Conservation (phyloP, 2,888 invertebrate genomes). For the Sericinus montela region DNA sequence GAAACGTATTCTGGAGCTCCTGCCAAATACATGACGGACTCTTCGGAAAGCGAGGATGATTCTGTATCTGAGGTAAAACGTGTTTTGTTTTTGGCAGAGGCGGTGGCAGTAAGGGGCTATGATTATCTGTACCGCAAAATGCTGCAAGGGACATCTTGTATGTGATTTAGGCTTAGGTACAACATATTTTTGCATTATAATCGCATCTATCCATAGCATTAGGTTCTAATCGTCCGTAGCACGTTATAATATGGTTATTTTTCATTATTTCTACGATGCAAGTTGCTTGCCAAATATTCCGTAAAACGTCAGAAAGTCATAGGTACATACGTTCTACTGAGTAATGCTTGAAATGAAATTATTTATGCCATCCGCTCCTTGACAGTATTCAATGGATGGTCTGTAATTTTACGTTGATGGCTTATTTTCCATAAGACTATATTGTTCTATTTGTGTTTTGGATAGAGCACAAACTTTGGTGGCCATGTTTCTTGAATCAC, state of each 20-base stretch:
- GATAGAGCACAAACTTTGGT: slow-evolving; percentile 58
- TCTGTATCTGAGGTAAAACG: slow-evolving; percentile 95
- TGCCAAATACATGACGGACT: slow-evolving; percentile 94
- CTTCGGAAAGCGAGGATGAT: slow-evolving; percentile 97
- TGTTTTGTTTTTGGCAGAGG: slow-evolving; percentile 77
- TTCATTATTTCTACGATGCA: slow-evolving; percentile 63
- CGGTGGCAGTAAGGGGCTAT: slow-evolving; percentile 76
- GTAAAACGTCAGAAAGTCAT: slow-evolving; percentile 79
- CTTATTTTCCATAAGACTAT: slow-evolving; percentile 51
- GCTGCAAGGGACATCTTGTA: slow-evolving; percentile 85
- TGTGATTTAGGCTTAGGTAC: slow-evolving; percentile 62
- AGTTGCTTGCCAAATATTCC: slow-evolving; percentile 77
- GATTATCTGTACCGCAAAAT: slow-evolving; percentile 81
- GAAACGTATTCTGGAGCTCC: slow-evolving; percentile 92
- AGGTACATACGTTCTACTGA: slow-evolving; percentile 75
- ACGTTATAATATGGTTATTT: slow-evolving; percentile 49
- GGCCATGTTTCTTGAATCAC: slow-evolving; percentile 77
- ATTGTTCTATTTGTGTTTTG: slow-evolving; percentile 73
- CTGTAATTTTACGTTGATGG: slow-evolving; percentile 52
- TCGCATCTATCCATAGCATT: slow-evolving; percentile 41
- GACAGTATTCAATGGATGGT: slow-evolving; percentile 62
- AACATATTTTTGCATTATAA: slow-evolving; percentile 52
- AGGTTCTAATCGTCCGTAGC: slow-evolving; percentile 47
- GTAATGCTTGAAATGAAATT: slow-evolving; percentile 76
- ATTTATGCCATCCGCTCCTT: slow-evolving; percentile 67